Percentiles rank a stretch among this genome's conserved stretches.
Evolutionary conservation across 1,140 invertebrate genomes (phyloP).

Genomic region (Orussus abietinus): DNA sequence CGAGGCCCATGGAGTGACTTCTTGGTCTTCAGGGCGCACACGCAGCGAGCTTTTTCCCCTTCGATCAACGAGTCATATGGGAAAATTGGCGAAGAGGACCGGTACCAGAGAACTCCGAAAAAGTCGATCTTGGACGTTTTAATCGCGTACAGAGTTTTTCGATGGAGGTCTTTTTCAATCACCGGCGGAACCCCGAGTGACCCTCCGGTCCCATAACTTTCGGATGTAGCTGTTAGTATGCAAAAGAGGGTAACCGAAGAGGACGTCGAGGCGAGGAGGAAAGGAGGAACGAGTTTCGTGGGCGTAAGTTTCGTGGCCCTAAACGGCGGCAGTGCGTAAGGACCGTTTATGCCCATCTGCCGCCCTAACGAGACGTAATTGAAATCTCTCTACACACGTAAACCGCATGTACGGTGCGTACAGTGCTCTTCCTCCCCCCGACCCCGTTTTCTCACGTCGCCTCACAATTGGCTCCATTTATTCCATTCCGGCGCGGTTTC

Average conservation of each 20-base stretch:
- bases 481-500: too few species aligned
- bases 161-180: too few species aligned
- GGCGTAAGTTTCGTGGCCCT: not conserved
- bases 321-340: slow-evolving; percentile 27
- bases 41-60: too few species aligned
- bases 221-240: not conserved
- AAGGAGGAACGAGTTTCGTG: not conserved
- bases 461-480: slow-evolving; percentile 41
- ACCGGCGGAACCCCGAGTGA: too few species aligned
- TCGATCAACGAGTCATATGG: too few species aligned
- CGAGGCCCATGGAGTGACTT: too few species aligned
- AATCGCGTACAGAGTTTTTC: too few species aligned
- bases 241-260: not conserved
- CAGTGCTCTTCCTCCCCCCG: slow-evolving; percentile 10
- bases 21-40: too few species aligned
- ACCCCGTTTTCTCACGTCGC: slow-evolving; percentile 35
- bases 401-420: slow-evolving; percentile 18
- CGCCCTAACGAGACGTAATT: slow-evolving; percentile 43
- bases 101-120: too few species aligned
- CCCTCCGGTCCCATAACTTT: too few species aligned
- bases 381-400: slow-evolving; percentile 36
- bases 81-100: too few species aligned
- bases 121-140: too few species aligned
- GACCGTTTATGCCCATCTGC: slow-evolving; percentile 43
- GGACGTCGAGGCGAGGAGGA: not conserved